Evolutionary conservation across 2,888 invertebrate genomes (phyloP).

Genomic region (Ormyrus nitidulus): DNA sequence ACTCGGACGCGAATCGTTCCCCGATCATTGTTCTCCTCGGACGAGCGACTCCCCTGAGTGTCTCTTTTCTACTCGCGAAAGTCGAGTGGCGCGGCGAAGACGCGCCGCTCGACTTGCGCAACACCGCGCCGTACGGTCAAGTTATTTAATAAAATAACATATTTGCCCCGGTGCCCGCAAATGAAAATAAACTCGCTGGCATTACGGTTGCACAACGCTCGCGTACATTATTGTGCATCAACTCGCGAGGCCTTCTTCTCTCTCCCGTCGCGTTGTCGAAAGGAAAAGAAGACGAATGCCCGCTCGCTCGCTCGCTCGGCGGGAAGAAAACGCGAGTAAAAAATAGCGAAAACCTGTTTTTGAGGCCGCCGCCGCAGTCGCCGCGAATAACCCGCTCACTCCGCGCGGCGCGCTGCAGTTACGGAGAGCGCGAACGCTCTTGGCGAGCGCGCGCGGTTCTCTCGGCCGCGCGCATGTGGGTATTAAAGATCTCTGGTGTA

Average conservation of each 20-base stretch:
- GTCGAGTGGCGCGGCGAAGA: neutral
- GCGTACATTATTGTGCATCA: neutral
- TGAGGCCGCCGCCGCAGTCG: constrained; percentile 24
- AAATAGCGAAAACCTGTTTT: constrained; percentile 55
- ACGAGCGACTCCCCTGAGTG: constrained; percentile 13
- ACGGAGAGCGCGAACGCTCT: neutral
- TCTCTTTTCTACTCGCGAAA: neutral
- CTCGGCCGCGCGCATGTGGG: neutral
- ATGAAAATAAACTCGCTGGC: constrained; percentile 10
- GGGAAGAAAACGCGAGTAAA: constrained; percentile 46
- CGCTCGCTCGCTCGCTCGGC: neutral
- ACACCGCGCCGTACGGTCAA: neutral
- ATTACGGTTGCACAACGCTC: constrained; percentile 7
- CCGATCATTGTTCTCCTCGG: constrained; percentile 21
- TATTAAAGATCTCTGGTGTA: neutral
- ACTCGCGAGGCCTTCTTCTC: neutral
- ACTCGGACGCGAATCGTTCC: constrained; percentile 12
- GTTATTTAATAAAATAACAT: constrained; percentile 42
- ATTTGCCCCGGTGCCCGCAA: constrained; percentile 18
- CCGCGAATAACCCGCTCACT: neutral
- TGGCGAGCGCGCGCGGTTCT: neutral
- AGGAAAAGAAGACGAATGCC: neutral
- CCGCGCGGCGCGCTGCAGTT: neutral
- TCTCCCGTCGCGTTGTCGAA: neutral
- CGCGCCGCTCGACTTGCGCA: neutral